Percentiles rank a stretch among this genome's conserved stretches.
Evolutionary conservation across 2,797 vertebrate species (phyloP).

Genomic region (Microctenopoma lineatum): DNA sequence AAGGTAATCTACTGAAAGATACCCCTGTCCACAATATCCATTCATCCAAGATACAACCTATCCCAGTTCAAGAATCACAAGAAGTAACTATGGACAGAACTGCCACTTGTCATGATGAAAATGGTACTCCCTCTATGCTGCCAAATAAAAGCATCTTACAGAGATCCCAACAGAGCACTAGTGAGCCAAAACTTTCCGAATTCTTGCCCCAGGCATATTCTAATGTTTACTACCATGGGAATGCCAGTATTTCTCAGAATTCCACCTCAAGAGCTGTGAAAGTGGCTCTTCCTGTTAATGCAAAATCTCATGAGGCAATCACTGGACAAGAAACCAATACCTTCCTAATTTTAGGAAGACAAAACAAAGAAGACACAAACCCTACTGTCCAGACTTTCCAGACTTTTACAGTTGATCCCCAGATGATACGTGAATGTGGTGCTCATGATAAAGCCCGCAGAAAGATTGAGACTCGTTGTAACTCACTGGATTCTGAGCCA

Average conservation of each 20-base stretch:
- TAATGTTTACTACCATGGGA: constrained; percentile 71
- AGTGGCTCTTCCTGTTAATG: constrained; percentile 83
- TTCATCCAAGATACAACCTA: constrained; percentile 51
- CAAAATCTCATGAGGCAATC: constrained; percentile 86
- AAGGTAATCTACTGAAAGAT: constrained; percentile 73
- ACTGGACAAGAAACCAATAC: constrained; percentile 83
- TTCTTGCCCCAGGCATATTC: constrained; percentile 68
- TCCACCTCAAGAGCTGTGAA: constrained; percentile 82
- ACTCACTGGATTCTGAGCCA: constrained; percentile 69
- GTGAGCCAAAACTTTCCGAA: constrained; percentile 84
- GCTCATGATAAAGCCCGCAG: constrained; percentile 54
- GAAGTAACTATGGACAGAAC: constrained; percentile 55
- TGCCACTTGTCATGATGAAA: constrained; percentile 63
- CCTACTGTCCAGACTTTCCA: constrained; percentile 74
- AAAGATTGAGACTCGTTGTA: constrained; percentile 73
- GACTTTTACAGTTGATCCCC: constrained; percentile 69
- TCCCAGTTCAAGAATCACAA: constrained; percentile 63
- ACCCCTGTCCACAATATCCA: constrained; percentile 64
- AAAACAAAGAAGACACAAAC: constrained; percentile 86
- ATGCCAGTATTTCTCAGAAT: constrained; percentile 68
- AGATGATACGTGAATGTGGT: constrained; percentile 48
- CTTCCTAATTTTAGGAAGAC: constrained; percentile 86
- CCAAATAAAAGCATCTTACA: constrained; percentile 72
- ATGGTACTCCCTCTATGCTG: constrained; percentile 62
- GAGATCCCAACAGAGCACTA: constrained; percentile 72